phyloP scores from a whole-genome alignment of 2,113 vertebrate genomes.

The Loxodonta africana region DNA sequence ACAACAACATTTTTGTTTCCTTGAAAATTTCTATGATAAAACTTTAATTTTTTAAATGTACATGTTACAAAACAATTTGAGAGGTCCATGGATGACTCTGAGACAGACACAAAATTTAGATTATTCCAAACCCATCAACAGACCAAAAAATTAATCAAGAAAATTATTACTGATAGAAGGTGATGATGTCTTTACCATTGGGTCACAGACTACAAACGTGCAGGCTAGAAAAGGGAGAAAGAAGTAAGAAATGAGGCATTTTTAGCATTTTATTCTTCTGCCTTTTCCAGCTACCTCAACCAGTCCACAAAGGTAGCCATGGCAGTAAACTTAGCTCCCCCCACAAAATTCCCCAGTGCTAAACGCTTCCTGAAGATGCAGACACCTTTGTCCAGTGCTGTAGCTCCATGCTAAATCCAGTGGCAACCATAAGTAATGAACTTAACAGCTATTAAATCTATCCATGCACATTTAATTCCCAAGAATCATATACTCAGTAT shows the following conservation, averaged over 20 bases:
- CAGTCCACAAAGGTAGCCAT: not conserved
- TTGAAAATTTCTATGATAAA: slow-evolving; percentile 50
- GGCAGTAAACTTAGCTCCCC: not conserved
- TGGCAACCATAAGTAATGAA: not conserved
- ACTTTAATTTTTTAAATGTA: not conserved
- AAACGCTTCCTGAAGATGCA: not conserved
- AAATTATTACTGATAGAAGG: slow-evolving; percentile 34
- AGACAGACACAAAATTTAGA: slow-evolving; percentile 61
- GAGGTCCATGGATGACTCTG: not conserved
- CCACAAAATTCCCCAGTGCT: not conserved
- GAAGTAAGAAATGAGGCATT: not conserved
- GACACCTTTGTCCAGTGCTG: not conserved
- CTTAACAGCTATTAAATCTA: not conserved
- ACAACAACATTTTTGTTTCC: slow-evolving; percentile 13
- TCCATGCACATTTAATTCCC: not conserved
- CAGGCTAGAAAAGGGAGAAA: not conserved
- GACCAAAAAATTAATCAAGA: slow-evolving; percentile 51
- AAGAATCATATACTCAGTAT: not conserved
- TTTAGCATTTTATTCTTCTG: not conserved
- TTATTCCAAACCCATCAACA: slow-evolving; percentile 19
- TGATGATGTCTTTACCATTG: slow-evolving; percentile 18
- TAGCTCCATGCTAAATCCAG: not conserved
- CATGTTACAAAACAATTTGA: slow-evolving; percentile 42
- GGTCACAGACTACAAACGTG: not conserved
- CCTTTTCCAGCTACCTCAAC: not conserved